Evolutionary conservation across 2,888 invertebrate genomes (phyloP).

Genomic region (Enchytraeus crypticus): DNA sequence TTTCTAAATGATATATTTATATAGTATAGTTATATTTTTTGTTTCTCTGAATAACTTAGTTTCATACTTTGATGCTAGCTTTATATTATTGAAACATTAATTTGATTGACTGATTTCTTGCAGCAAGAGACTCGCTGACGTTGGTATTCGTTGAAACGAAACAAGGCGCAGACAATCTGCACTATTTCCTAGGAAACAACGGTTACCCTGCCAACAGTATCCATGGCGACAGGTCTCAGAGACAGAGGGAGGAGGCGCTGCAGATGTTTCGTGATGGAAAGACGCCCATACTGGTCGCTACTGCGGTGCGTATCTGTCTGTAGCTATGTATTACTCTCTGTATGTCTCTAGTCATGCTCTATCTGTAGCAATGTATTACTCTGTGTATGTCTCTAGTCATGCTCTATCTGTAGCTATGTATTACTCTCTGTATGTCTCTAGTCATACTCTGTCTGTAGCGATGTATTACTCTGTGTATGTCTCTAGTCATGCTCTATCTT

Average conservation of each 20-base stretch:
- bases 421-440: too few species aligned
- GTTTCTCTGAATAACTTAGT: background rate
- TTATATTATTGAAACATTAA: background rate
- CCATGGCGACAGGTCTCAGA: conserved; percentile 94
- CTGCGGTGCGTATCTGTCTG: conserved; percentile 78
- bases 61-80: background rate
- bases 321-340: too few species aligned
- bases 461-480: too few species aligned
- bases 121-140: conserved; percentile 58
- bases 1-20: too few species aligned
- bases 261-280: conserved; percentile 83
- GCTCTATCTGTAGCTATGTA: too few species aligned
- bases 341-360: too few species aligned
- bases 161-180: conserved; percentile 92
- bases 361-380: too few species aligned
- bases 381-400: too few species aligned
- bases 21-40: background rate
- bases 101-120: too few species aligned
- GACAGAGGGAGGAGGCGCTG: conserved; percentile 92
- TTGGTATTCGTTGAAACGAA: conserved; percentile 98
- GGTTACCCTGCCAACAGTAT: conserved; percentile 96
- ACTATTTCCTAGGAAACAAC: conserved; percentile 79
- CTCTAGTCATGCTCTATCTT: too few species aligned
- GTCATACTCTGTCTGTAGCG: too few species aligned
- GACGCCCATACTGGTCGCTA: conserved; percentile 88